phyloP scores from a whole-genome alignment of 2,797 vertebrate genomes.

The Eurystomus glaucurus region DNA sequence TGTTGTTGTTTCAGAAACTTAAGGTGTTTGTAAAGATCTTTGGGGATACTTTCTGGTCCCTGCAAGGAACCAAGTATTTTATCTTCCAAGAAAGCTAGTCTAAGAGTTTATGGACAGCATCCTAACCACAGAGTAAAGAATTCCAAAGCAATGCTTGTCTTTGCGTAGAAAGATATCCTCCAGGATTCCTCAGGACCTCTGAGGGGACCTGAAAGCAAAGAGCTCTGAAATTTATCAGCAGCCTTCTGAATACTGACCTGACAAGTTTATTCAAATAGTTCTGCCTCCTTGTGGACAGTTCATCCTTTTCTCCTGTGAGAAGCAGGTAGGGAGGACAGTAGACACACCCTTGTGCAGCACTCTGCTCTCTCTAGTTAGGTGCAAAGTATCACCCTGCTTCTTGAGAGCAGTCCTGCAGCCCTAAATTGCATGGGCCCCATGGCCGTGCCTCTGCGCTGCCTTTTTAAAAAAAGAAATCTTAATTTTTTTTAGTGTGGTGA shows the following conservation, averaged over 20 bases:
- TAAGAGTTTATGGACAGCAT: background rate
- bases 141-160: conserved; percentile 5
- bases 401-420: background rate
- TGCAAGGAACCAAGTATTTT: background rate
- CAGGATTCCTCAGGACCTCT: background rate
- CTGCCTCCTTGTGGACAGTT: background rate
- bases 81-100: background rate
- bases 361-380: background rate
- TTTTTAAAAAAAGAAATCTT: background rate
- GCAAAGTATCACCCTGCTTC: background rate
- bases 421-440: background rate
- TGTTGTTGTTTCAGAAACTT: background rate
- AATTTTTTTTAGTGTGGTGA: background rate
- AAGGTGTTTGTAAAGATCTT: background rate
- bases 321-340: background rate
- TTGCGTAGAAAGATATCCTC: background rate
- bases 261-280: background rate
- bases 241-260: background rate
- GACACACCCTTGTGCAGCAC: background rate
- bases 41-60: background rate
- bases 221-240: background rate
- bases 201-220: background rate
- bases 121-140: background rate
- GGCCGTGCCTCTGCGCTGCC: background rate
- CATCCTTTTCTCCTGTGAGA: background rate